Percentiles rank a stretch among this genome's conserved stretches.
Conservation (phyloP, 2,113 vertebrate genomes). For the Mesoclemmys tuberculata region DNA sequence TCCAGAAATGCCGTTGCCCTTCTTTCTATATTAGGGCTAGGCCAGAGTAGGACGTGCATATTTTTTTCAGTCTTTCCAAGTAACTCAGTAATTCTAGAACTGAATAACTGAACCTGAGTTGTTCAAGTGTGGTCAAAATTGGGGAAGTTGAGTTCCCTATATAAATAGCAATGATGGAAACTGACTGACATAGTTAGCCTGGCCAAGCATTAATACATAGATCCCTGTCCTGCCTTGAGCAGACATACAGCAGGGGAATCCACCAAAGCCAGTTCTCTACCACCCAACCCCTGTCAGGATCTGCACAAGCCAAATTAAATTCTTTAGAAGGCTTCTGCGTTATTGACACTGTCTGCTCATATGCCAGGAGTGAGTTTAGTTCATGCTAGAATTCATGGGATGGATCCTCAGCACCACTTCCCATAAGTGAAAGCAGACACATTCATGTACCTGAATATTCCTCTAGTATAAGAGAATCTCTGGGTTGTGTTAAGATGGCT, state of each 20-base stretch:
- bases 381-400: not conserved
- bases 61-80: not conserved
- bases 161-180: not conserved
- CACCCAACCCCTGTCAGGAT: not conserved
- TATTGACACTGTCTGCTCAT: not conserved
- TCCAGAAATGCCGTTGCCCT: not conserved
- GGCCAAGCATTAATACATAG: not conserved
- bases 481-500: not conserved
- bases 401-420: not conserved
- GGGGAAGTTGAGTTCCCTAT: not conserved
- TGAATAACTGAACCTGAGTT: not conserved
- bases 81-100: not conserved
- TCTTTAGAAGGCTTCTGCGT: not conserved
- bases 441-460: not conserved
- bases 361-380: not conserved
- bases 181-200: not conserved
- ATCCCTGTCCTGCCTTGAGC: not conserved
- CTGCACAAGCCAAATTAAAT: not conserved
- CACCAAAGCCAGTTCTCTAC: not conserved
- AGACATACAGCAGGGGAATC: not conserved
- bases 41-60: not conserved
- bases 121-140: not conserved
- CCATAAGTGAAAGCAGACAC: not conserved
- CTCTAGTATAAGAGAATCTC: not conserved
- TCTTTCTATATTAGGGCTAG: not conserved